A percentile compares a stretch with the other conserved stretches of the same genome.
Conservation (phyloP, 2,113 vertebrate genomes). For the Balaenoptera acutorostrata region DNA sequence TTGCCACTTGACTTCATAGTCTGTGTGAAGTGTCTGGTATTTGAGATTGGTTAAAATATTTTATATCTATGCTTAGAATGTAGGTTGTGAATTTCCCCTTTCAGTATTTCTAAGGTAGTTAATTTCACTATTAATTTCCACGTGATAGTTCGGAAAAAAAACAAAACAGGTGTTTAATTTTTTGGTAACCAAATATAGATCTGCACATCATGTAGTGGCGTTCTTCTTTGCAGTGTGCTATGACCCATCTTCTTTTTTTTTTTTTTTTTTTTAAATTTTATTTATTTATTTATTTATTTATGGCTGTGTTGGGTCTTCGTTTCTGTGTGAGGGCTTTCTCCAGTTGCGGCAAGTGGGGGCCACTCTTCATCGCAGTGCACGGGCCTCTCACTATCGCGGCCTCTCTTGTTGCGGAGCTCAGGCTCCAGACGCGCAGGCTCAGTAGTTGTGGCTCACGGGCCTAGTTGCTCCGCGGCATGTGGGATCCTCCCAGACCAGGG, state of each 20-base stretch:
- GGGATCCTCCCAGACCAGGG: too few relatives aligned
- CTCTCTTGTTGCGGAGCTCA: too few relatives aligned
- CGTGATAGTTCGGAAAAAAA: background rate
- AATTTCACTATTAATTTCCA: conserved; percentile 1
- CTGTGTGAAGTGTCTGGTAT: background rate
- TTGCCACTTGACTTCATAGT: background rate
- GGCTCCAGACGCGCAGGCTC: too few relatives aligned
- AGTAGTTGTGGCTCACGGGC: too few relatives aligned
- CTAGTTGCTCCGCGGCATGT: too few relatives aligned
- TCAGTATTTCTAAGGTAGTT: background rate
- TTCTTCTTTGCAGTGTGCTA: background rate
- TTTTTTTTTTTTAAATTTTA: too few relatives aligned
- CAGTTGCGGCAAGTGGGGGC: too few relatives aligned
- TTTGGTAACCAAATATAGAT: background rate
- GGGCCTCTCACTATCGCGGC: too few relatives aligned
- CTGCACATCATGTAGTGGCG: background rate
- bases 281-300: too few relatives aligned
- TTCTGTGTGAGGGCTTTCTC: too few relatives aligned
- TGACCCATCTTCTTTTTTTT: conserved; percentile 1
- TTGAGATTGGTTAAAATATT: conserved; percentile 5
- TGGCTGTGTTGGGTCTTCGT: too few relatives aligned
- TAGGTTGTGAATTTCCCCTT: background rate
- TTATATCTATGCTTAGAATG: conserved; percentile 6
- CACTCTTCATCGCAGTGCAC: too few relatives aligned
- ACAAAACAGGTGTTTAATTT: background rate